A percentile compares a stretch with the other conserved stretches of the same genome.
phyloP scores from a whole-genome alignment of 1,140 invertebrate species.

The Globodera ellingtonae region DNA sequence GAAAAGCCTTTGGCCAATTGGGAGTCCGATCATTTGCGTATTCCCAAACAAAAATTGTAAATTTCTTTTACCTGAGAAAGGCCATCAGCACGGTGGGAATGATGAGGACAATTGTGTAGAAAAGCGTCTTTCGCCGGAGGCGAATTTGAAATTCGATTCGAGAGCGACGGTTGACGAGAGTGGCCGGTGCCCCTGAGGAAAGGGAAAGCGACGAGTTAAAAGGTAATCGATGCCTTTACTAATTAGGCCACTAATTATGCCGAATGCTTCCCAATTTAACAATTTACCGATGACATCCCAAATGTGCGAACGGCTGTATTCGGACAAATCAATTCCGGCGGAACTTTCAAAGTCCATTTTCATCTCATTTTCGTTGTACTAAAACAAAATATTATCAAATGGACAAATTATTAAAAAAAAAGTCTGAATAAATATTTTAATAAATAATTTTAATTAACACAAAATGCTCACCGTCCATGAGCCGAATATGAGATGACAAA shows the following conservation, averaged over 20 bases:
- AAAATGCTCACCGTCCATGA: constrained; percentile 92
- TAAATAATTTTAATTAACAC: constrained; percentile 71
- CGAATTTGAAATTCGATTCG: constrained; percentile 64
- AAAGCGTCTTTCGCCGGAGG: constrained; percentile 86
- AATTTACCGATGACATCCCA: constrained; percentile 85
- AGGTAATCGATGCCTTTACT: too few relatives aligned
- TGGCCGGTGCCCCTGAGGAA: constrained; percentile 81
- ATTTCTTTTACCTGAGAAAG: constrained; percentile 70
- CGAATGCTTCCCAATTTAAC: too few relatives aligned
- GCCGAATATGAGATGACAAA: constrained; percentile 97
- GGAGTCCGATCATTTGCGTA: too few relatives aligned
- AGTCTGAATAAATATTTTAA: constrained; percentile 71
- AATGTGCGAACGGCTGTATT: constrained; percentile 84
- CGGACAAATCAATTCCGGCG: constrained; percentile 47
- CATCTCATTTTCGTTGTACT: constrained; percentile 86
- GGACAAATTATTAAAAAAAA: too few relatives aligned
- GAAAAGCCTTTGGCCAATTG: too few relatives aligned
- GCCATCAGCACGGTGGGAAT: constrained; percentile 76
- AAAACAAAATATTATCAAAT: too few relatives aligned
- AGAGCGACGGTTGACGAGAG: constrained; percentile 67
- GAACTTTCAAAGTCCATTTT: constrained; percentile 58
- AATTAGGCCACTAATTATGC: too few relatives aligned
- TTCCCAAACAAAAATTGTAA: too few relatives aligned
- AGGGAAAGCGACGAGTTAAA: too few relatives aligned
- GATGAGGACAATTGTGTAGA: constrained; percentile 99